Conservation (phyloP, 2,797 vertebrate species). For the Hippocampus kuda region DNA sequence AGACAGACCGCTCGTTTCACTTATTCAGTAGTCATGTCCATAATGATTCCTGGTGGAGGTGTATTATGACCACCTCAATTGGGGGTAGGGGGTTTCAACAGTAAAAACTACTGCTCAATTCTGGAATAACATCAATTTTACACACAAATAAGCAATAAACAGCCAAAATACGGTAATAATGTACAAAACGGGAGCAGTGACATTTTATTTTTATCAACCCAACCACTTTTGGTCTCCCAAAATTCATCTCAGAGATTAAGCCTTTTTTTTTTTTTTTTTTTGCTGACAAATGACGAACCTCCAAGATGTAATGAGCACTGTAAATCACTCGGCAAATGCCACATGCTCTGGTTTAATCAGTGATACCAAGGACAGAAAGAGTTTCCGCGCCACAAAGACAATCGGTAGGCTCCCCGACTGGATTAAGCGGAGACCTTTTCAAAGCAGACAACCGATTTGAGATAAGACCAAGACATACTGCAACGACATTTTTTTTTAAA, state of each 20-base stretch:
- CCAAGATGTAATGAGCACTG: slow-evolving; percentile 1
- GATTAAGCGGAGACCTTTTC: not conserved
- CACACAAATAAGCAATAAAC: too few species aligned
- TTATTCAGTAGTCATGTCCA: not conserved
- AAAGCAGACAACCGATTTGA: not conserved
- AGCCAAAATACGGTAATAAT: too few species aligned
- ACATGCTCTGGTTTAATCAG: not conserved
- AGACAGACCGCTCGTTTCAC: not conserved
- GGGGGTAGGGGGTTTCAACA: too few species aligned
- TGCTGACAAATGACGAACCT: not conserved
- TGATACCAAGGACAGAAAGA: not conserved
- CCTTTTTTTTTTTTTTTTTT: not conserved
- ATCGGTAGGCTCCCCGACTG: not conserved
- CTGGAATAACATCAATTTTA: too few species aligned
- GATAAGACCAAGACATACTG: not conserved
- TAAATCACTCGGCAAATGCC: slow-evolving; percentile 2
- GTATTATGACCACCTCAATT: not conserved
- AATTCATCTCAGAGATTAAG: not conserved
- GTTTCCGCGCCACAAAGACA: not conserved
- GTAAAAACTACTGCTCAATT: too few species aligned
- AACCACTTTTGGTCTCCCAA: not conserved
- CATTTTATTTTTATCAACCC: not conserved
- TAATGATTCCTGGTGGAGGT: not conserved
- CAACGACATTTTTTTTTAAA: not conserved
- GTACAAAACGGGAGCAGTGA: not conserved